A percentile compares a stretch with the other conserved stretches of the same genome.
Conservation (phyloP, 1,140 invertebrate genomes). For the Tachypleus tridentatus region DNA sequence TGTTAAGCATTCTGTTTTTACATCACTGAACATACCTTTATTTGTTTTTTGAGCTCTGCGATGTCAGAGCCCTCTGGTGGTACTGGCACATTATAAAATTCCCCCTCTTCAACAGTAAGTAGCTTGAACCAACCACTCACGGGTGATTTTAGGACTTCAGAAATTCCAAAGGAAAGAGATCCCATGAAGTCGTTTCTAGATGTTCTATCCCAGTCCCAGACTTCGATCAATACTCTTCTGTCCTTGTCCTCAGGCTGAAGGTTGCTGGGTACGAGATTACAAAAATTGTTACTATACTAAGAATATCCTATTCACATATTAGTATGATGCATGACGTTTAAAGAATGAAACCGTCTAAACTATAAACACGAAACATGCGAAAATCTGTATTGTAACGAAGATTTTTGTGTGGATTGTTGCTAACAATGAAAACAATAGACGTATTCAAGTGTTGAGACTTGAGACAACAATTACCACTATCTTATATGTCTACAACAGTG, state of each 20-base stretch:
- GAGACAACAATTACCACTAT: too few species aligned
- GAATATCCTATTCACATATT: too few species aligned
- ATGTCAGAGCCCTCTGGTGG: constrained; percentile 84
- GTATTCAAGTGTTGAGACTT: too few species aligned
- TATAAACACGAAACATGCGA: too few species aligned
- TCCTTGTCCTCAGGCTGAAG: constrained; percentile 92
- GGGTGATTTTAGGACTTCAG: constrained; percentile 78
- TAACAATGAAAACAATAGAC: too few species aligned
- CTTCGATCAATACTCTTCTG: constrained; percentile 79
- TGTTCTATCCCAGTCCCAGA: constrained; percentile 99
- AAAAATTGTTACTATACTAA: too few species aligned
- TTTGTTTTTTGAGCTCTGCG: constrained; percentile 67
- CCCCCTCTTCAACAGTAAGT: constrained; percentile 92
- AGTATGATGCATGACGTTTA: too few species aligned
- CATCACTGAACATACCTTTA: constrained; percentile 45
- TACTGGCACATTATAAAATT: constrained; percentile 96
- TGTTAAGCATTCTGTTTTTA: too few species aligned
- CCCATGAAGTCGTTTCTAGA: constrained; percentile 99
- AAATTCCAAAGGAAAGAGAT: constrained; percentile 94
- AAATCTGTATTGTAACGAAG: too few species aligned
- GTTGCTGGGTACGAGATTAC: constrained; percentile 47
- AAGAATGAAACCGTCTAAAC: too few species aligned
- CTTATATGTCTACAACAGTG: too few species aligned
- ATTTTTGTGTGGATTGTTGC: too few species aligned
- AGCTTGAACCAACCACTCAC: constrained; percentile 97